A percentile compares a stretch with the other conserved stretches of the same genome.
Conservation (phyloP, 2,797 vertebrate species). For the Psittacula echo region DNA sequence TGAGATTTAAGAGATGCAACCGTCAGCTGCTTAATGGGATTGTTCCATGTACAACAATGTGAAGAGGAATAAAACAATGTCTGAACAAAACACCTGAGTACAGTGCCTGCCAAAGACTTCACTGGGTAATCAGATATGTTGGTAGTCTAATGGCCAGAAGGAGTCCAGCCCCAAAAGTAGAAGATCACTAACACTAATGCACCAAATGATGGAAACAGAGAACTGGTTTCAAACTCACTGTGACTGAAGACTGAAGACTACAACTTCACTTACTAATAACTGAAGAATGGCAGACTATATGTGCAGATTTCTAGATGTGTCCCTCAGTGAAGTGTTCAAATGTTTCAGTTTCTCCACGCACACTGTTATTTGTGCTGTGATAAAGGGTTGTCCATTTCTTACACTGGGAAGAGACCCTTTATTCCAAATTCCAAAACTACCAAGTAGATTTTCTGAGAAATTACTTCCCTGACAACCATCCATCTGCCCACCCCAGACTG, state of each 20-base stretch:
- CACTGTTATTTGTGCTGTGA: background rate
- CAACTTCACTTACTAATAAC: background rate
- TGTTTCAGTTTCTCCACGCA: background rate
- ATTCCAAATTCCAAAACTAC: background rate
- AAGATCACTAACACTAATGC: background rate
- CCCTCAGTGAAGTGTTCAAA: background rate
- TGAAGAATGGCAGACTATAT: background rate
- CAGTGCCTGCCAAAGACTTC: background rate
- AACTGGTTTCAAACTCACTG: background rate
- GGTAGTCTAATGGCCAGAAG: background rate
- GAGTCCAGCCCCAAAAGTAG: background rate
- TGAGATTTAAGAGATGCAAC: background rate
- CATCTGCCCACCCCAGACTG: background rate
- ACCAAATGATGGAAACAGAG: background rate
- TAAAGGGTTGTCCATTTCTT: background rate
- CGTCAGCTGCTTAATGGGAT: background rate
- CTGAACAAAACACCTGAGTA: background rate
- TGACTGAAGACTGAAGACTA: background rate
- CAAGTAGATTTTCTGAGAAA: background rate
- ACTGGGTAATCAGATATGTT: background rate
- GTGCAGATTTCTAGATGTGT: background rate
- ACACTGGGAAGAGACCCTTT: accelerated
- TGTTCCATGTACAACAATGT: background rate
- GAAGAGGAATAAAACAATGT: background rate
- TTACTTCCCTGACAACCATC: background rate